A percentile compares a stretch with the other conserved stretches of the same genome.
These are phyloP conservation scores for Vimba vimba DNA, from an alignment of 2,113 vertebrate species.

Conservation along the genomic window DNA sequence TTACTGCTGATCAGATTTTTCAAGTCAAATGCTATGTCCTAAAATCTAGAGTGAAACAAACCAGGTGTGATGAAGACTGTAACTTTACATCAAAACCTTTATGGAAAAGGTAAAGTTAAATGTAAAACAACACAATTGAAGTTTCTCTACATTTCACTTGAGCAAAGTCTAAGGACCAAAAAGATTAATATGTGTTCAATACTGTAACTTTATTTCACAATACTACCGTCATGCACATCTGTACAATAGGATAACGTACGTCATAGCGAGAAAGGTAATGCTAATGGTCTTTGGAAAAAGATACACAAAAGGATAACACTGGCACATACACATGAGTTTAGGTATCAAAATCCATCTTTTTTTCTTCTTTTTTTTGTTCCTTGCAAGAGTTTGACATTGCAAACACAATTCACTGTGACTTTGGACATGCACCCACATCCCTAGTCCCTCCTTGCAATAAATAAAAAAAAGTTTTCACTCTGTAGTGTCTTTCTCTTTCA, in stretches of 20 bases:
- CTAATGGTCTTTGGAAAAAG: constrained; percentile 61
- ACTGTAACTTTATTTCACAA: constrained; percentile 63
- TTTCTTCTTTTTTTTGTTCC: neutral
- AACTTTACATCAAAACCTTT: constrained; percentile 42
- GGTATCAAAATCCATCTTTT: constrained; percentile 51
- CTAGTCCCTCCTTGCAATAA: constrained; percentile 47
- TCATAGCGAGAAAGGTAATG: constrained; percentile 48
- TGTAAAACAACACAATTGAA: constrained; percentile 52
- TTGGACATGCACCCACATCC: constrained; percentile 54
- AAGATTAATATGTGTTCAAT: constrained; percentile 57
- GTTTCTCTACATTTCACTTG: constrained; percentile 32
- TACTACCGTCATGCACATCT: constrained; percentile 68
- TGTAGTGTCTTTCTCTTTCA: constrained; percentile 84
- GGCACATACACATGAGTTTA: constrained; percentile 49
- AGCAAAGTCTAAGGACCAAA: constrained; percentile 58
- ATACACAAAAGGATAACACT: constrained; percentile 59
- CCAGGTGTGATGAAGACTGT: constrained; percentile 39
- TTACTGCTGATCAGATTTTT: constrained; percentile 11
- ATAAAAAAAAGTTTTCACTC: constrained; percentile 69
- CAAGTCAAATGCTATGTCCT: constrained; percentile 54
- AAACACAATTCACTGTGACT: constrained; percentile 36
- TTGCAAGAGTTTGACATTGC: constrained; percentile 32
- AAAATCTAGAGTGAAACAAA: constrained; percentile 50
- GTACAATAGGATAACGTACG: constrained; percentile 63
- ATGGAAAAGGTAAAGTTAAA: constrained; percentile 35